A percentile compares a stretch with the other conserved stretches of the same genome.
These are phyloP conservation scores for Ailurus styani DNA, from an alignment of 2,113 vertebrate species.

Conservation along the genomic window DNA sequence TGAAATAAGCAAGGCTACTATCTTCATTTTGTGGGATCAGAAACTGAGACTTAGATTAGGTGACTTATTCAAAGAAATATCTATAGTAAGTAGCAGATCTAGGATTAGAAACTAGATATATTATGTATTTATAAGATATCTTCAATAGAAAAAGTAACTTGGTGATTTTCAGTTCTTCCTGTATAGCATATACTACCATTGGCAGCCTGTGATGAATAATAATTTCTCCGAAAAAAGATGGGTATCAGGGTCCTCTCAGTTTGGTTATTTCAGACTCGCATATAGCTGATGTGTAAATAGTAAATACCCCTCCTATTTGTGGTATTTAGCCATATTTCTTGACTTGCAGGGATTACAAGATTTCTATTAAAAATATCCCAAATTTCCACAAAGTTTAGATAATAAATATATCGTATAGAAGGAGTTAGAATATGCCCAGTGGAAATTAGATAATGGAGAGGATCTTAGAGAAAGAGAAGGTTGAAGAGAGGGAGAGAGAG, in stretches of 20 bases:
- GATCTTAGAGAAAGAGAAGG: neutral
- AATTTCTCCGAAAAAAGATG: neutral
- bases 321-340: neutral
- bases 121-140: neutral
- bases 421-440: neutral
- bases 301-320: neutral
- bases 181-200: neutral
- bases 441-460: neutral
- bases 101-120: neutral
- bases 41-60: neutral
- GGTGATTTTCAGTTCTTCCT: neutral
- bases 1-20: neutral
- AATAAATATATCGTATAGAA: neutral
- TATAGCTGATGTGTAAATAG: neutral
- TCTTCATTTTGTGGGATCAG: neutral
- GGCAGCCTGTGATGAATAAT: neutral
- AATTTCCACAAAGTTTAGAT: neutral
- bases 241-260: neutral
- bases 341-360: neutral
- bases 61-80: conserved; percentile 9
- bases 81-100: neutral
- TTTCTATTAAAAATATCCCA: neutral
- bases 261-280: neutral
- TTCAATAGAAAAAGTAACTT: neutral
- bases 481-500: too few relatives aligned